Evolutionary conservation across 2,797 vertebrate genomes (phyloP).

Genomic region (Psittacula derbiana): DNA sequence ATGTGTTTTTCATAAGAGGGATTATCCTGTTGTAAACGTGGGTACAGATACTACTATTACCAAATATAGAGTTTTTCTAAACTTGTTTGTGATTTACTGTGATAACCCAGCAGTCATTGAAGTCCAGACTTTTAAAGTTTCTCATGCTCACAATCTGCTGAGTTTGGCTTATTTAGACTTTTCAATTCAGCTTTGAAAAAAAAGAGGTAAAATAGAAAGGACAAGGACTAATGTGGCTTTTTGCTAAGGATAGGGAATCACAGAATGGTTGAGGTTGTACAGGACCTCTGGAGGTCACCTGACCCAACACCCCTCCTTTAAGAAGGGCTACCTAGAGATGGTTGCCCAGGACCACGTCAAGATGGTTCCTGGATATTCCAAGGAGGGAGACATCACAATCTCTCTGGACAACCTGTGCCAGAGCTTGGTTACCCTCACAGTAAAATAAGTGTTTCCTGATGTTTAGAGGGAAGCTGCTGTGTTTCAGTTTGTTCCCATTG

Average conservation of each 20-base stretch:
- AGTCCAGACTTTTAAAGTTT: neutral
- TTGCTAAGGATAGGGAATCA: neutral
- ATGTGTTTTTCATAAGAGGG: neutral
- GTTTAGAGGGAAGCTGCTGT: neutral
- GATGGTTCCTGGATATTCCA: neutral
- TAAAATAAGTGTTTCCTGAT: neutral
- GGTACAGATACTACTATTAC: neutral
- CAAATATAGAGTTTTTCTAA: neutral
- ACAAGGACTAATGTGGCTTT: neutral
- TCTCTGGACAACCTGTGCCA: neutral
- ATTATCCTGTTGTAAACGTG: neutral
- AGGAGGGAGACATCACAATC: neutral
- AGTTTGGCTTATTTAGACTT: neutral
- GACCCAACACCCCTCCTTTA: neutral
- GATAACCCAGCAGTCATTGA: neutral
- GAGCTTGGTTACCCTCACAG: neutral
- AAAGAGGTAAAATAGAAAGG: neutral
- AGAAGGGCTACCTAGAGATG: neutral
- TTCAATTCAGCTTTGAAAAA: neutral
- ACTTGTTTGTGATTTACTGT: neutral
- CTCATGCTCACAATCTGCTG: neutral
- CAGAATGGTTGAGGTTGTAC: neutral
- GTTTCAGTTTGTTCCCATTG: neutral
- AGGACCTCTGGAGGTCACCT: neutral
- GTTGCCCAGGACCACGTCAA: neutral